Percentiles rank a stretch among this genome's conserved stretches.
phyloP scores from a whole-genome alignment of 2,888 invertebrate genomes.

The Fragum whitleyi region DNA sequence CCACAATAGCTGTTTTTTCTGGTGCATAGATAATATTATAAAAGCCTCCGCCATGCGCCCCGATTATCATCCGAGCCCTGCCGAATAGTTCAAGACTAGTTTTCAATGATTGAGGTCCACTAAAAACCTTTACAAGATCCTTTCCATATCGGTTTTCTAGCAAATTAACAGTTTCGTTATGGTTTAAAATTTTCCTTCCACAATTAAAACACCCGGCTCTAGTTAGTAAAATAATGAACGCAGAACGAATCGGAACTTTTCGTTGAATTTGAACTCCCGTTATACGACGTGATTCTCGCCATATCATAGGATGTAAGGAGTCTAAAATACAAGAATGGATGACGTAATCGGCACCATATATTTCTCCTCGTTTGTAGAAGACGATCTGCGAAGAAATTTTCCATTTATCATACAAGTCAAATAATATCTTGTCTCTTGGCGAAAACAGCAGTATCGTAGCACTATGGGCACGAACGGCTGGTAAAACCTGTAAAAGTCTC shows the following conservation, averaged over 20 bases:
- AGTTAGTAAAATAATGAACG: conserved; percentile 11
- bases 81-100: conserved; percentile 9
- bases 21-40: conserved; percentile 28
- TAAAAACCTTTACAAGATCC: not conserved
- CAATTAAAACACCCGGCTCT: conserved; percentile 27
- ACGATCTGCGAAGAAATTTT: conserved; percentile 18
- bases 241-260: not conserved
- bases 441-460: conserved; percentile 14
- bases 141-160: conserved; percentile 7
- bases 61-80: conserved; percentile 18
- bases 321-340: conserved; percentile 16
- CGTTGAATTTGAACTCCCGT: not conserved
- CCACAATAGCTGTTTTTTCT: conserved; percentile 8
- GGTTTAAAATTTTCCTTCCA: conserved; percentile 20
- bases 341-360: conserved; percentile 28
- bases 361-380: not conserved
- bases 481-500: conserved; percentile 31
- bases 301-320: conserved; percentile 30
- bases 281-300: conserved; percentile 20
- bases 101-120: conserved; percentile 15
- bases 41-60: conserved; percentile 29
- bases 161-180: not conserved
- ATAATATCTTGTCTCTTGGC: conserved; percentile 33
- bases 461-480: not conserved
- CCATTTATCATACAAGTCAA: conserved; percentile 20